Percentiles rank a stretch among this genome's conserved stretches.
Evolutionary conservation across 2,888 invertebrate species (phyloP).

Genomic region (Lypha dubia): DNA sequence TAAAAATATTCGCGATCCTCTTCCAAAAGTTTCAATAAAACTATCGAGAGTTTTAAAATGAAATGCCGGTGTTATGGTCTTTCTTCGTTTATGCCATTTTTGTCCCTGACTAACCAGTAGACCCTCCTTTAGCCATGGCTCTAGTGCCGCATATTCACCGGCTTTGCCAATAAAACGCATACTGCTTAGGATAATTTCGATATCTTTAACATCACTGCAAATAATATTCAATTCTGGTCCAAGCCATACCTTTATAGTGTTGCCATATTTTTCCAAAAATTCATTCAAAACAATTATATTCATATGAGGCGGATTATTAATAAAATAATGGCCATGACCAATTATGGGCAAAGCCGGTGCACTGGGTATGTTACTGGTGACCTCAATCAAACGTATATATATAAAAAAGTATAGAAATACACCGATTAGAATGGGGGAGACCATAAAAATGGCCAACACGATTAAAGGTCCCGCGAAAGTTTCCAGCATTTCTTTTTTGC

Average conservation of each 20-base stretch:
- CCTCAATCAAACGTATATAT: constrained; percentile 76
- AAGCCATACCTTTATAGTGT: constrained; percentile 79
- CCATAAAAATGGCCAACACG: constrained; percentile 57
- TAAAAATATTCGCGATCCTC: constrained; percentile 85
- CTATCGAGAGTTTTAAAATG: constrained; percentile 91
- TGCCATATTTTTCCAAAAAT: constrained; percentile 79
- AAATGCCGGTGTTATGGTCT: constrained; percentile 90
- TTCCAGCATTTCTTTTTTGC: constrained; percentile 70
- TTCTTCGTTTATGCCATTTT: constrained; percentile 85
- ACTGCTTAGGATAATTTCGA: constrained; percentile 78
- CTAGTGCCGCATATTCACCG: constrained; percentile 83
- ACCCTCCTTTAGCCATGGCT: constrained; percentile 85
- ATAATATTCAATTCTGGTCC: constrained; percentile 80
- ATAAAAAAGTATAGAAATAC: constrained; percentile 76
- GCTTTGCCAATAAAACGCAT: constrained; percentile 85
- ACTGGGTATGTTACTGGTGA: constrained; percentile 78
- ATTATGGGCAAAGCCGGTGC: constrained; percentile 84
- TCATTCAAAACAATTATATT: constrained; percentile 78
- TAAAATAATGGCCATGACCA: constrained; percentile 84
- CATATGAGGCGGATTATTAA: constrained; percentile 83
- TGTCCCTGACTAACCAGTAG: constrained; percentile 84
- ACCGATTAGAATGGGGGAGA: neutral
- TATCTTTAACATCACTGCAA: constrained; percentile 77
- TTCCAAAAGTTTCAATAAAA: constrained; percentile 89
- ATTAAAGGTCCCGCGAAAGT: constrained; percentile 58